phyloP scores from a whole-genome alignment of 2,797 vertebrate species.

The Tenualosa thibaudeaui region DNA sequence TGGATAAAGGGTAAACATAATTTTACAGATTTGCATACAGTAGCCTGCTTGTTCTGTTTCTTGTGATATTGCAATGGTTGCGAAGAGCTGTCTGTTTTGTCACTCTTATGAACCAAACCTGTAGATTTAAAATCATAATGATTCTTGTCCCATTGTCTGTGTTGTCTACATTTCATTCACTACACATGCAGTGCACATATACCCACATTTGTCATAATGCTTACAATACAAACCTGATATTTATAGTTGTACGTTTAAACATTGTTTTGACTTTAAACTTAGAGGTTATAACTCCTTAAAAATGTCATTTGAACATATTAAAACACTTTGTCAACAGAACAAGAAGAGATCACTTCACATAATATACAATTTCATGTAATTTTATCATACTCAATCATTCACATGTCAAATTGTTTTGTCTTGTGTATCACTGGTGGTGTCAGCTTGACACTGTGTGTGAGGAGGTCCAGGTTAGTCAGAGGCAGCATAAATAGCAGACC shows the following conservation, averaged over 20 bases:
- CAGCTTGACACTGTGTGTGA: neutral
- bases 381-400: neutral
- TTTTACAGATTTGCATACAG: neutral
- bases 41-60: too few relatives aligned
- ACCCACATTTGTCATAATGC: neutral
- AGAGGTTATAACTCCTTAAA: neutral
- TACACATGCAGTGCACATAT: neutral
- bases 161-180: neutral
- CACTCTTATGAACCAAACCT: neutral
- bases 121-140: neutral
- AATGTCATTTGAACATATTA: neutral
- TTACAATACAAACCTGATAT: neutral
- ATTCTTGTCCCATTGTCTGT: neutral
- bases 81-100: neutral
- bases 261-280: neutral
- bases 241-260: neutral
- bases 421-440: neutral
- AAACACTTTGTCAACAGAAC: neutral
- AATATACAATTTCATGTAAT: neutral
- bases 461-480: slow-evolving; percentile 25
- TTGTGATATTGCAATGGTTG: neutral
- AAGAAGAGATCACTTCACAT: neutral
- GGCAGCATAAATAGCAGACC: slow-evolving; percentile 1
- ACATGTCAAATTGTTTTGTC: neutral
- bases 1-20: neutral